These are phyloP conservation scores for Empidonax alnorum DNA, from an alignment of 2,113 vertebrate genomes.

Conservation along the genomic window DNA sequence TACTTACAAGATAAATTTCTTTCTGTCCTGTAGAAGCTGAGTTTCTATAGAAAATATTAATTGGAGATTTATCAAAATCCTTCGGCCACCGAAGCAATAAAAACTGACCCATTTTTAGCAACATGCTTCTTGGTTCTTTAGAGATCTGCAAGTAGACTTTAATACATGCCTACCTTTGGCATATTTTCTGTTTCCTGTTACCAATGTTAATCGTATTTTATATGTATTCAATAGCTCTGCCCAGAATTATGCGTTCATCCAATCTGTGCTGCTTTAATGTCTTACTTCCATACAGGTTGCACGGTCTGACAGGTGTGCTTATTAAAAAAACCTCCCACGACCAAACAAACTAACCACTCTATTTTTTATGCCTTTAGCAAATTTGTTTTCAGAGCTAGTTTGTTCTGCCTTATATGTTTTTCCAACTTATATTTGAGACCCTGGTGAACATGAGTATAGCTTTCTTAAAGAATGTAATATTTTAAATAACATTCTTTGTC, in stretches of 20 bases:
- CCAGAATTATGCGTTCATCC: background rate
- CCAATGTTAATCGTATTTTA: background rate
- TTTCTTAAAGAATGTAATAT: background rate
- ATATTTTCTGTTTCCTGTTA: background rate
- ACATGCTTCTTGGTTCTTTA: background rate
- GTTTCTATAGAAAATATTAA: background rate
- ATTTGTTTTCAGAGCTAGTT: background rate
- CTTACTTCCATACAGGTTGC: background rate
- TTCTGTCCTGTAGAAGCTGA: background rate
- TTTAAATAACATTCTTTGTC: background rate
- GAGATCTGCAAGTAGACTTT: background rate
- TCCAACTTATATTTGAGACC: background rate
- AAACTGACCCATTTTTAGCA: background rate
- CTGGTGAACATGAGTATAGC: background rate
- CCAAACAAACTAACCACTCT: background rate
- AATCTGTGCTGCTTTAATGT: background rate
- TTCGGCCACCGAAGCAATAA: background rate
- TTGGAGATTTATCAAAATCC: background rate
- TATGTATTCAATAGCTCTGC: background rate
- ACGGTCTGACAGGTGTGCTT: background rate
- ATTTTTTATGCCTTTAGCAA: background rate
- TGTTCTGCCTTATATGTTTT: background rate
- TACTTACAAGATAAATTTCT: background rate
- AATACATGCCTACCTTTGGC: background rate
- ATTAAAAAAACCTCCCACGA: background rate